These are phyloP conservation scores for Rhabdornis inornatus DNA, from an alignment of 2,113 vertebrate species.

Conservation along the genomic window DNA sequence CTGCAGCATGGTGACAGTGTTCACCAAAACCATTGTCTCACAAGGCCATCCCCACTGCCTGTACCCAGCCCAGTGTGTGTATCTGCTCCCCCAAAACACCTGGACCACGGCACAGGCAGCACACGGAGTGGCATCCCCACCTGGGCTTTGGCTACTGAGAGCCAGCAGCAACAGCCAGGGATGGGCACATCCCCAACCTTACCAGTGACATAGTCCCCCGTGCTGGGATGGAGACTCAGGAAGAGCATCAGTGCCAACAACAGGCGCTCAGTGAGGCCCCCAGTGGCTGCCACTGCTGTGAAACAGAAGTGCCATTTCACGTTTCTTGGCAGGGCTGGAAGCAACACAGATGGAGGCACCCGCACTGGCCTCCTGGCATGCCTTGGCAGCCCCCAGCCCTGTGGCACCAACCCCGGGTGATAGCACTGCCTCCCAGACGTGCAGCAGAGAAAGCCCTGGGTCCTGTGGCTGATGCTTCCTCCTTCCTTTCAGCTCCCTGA, in stretches of 20 bases:
- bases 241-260: background rate
- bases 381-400: background rate
- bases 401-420: background rate
- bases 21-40: accelerated
- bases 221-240: accelerated
- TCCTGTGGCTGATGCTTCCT: background rate
- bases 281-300: background rate
- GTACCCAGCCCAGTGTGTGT: accelerated
- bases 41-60: background rate
- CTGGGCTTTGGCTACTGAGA: background rate
- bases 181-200: background rate
- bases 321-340: slow-evolving; percentile 33
- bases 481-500: background rate
- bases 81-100: background rate
- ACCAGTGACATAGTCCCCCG: accelerated
- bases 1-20: background rate
- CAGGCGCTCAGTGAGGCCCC: background rate
- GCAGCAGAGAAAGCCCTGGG: background rate
- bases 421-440: background rate
- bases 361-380: background rate
- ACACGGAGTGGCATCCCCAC: accelerated
- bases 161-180: background rate
- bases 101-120: background rate
- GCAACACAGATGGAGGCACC: slow-evolving; percentile 31
- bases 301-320: slow-evolving; percentile 49